Base-by-base conservation (phyloP, 2,888 invertebrate species). In the Diaperis boleti region DNA sequence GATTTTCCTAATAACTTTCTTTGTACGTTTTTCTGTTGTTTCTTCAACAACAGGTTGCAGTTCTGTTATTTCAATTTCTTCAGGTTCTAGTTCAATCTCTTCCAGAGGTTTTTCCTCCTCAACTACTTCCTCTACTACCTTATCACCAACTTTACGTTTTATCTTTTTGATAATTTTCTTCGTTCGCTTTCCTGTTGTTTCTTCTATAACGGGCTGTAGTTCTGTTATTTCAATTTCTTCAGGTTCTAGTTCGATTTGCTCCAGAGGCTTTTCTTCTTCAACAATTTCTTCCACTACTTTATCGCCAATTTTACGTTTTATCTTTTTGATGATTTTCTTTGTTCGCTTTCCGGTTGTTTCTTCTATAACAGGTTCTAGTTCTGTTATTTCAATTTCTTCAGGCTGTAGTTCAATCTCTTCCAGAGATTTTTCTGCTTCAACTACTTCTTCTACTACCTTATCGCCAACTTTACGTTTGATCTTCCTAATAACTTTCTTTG, bases 21-120 rank as follows among this genome's bases (percentile, higher is more conserved):
- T 56, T 1, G 14, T 44, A 8, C 20, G 22, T 20, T 44, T 44
- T 6, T 13, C 80, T 18, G 80, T 80, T 0, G 76, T 35, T 63
- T 73, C 72, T 69, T 70, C 65, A 3, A 13, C 5, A 6, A 33
- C 39, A 2, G 39, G 39, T 15, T 15, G 39, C 39, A 39, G n/a
- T 7, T 39, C 39, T 1, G 8, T 4, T 39, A 8, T 17, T 39
- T 39, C 39, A 3, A 20, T 41, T 62, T 70, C 66, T 64, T 70
- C 66, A 1, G 50, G 42, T 42, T 42, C 1, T n/a, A 15, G 1
- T 5, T 59, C 49, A 29, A 59, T 72, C 74, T 64, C 69, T 70
- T n/a, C 65, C 31, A 41, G 59, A 59, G 44, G 66, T 60, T 62
- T 82, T 47, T 45, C 10, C n/a, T 33, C 33, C 5, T 33, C 33